phyloP scores from a whole-genome alignment of 92 coral and sea anemone genomes.

The Siderastrea siderea region DNA sequence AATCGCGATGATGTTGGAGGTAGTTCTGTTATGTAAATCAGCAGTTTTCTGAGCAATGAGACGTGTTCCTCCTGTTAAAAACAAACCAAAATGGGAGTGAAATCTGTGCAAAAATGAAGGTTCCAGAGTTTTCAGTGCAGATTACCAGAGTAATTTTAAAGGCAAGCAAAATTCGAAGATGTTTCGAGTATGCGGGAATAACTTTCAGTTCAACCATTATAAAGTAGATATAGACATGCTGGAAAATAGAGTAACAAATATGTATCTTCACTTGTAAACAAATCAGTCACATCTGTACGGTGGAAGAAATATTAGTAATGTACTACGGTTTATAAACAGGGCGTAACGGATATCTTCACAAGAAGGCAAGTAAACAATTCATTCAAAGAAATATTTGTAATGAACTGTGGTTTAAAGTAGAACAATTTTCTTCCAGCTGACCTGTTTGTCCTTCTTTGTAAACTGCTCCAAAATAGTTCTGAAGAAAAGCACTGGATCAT shows the following conservation, averaged over 20 bases:
- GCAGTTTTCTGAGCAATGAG: conserved; percentile 84
- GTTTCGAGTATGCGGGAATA: not conserved
- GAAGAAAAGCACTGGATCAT: conserved; percentile 95
- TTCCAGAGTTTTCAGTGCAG: not conserved
- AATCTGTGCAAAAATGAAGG: not conserved
- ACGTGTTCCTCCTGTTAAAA: conserved; percentile 86
- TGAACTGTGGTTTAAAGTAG: no score
- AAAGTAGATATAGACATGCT: not conserved
- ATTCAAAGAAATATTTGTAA: no score
- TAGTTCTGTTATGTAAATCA: conserved; percentile 84
- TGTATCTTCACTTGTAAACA: not conserved
- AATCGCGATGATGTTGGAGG: conserved; percentile 93
- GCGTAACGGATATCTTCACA: no score
- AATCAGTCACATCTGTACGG: no score
- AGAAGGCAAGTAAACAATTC: no score
- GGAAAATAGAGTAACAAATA: not conserved
- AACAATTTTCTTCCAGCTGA: not conserved
- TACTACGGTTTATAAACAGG: no score
- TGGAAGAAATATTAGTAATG: no score
- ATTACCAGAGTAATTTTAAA: not conserved
- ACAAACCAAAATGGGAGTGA: not conserved
- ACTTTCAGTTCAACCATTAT: not conserved
- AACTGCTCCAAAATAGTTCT: conserved; percentile 93
- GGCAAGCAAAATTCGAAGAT: not conserved
- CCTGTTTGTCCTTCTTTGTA: conserved; percentile 98